Conservation (phyloP, 2,113 vertebrate species). For the Ifrita kowaldi region DNA sequence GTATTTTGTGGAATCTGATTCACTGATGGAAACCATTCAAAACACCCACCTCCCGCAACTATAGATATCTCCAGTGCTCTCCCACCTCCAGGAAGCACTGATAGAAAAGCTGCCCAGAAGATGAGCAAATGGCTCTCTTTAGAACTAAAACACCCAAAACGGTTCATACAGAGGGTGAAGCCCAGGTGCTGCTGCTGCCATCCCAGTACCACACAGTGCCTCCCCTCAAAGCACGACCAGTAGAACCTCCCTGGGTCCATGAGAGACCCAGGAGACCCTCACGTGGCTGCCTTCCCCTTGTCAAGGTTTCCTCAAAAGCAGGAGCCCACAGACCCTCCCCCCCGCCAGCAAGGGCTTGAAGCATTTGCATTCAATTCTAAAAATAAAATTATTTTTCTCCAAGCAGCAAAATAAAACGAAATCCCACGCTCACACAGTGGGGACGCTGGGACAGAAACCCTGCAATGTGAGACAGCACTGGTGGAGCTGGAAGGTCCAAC, state of each 20-base stretch:
- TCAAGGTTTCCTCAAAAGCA: neutral
- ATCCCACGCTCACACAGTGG: neutral
- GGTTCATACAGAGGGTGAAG: neutral
- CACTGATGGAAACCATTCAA: constrained; percentile 49
- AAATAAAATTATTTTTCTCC: constrained; percentile 23
- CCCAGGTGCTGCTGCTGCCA: neutral
- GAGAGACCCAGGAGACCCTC: neutral
- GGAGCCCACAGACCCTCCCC: neutral
- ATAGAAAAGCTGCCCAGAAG: constrained; percentile 35
- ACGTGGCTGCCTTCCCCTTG: neutral
- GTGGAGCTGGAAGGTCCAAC: neutral
- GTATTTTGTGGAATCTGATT: constrained; percentile 31
- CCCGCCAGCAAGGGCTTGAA: neutral
- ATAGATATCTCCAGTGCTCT: constrained; percentile 22
- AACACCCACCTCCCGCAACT: constrained; percentile 18
- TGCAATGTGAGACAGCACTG: rapidly evolving
- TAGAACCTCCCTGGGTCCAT: neutral
- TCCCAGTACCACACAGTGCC: rapidly evolving
- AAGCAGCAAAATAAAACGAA: constrained; percentile 16
- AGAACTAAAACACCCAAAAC: neutral
- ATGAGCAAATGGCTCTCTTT: neutral
- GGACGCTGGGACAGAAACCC: neutral
- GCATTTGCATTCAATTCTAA: neutral
- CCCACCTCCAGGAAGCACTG: constrained; percentile 40
- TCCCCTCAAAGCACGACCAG: rapidly evolving